Percentiles rank a stretch among this genome's conserved stretches.
phyloP scores from a whole-genome alignment of 1,140 invertebrate genomes.

The Drosophila aff. region DNA sequence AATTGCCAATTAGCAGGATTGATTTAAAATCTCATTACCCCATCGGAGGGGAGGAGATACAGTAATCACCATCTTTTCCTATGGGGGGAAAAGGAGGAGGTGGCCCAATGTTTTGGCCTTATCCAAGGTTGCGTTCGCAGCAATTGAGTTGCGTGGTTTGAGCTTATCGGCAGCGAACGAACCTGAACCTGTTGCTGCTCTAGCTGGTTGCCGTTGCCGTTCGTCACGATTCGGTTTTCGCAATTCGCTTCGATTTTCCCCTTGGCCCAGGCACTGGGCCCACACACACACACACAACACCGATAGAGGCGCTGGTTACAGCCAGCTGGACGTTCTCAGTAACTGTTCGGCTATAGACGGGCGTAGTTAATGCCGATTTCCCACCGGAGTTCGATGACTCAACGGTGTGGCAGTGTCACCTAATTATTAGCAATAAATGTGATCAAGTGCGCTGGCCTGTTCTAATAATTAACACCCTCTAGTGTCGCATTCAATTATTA shows the following conservation, averaged over 20 bases:
- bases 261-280: slow-evolving; percentile 3
- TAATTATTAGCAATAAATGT: slow-evolving; percentile 32
- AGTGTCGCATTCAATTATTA: slow-evolving; percentile 6
- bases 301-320: slow-evolving; percentile 21
- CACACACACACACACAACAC: background rate
- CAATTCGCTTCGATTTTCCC: slow-evolving; percentile 35
- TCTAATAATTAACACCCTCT: slow-evolving; percentile 25
- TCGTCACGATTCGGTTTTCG: slow-evolving; percentile 40
- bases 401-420: slow-evolving; percentile 22
- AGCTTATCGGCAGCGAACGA: slow-evolving; percentile 41
- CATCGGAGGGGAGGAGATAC: background rate
- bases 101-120: slow-evolving; percentile 24
- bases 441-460: slow-evolving; percentile 16
- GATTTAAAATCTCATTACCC: slow-evolving; percentile 39
- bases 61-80: slow-evolving; percentile 1
- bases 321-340: slow-evolving; percentile 53
- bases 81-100: background rate
- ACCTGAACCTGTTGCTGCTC: slow-evolving; percentile 51
- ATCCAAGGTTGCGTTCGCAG: slow-evolving; percentile 40
- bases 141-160: slow-evolving; percentile 53
- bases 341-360: slow-evolving; percentile 55
- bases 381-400: slow-evolving; percentile 35
- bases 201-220: slow-evolving; percentile 42
- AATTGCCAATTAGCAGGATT: slow-evolving; percentile 44
- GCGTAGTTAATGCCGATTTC: slow-evolving; percentile 50